Conservation (phyloP, 1,140 invertebrate genomes). For the Tetramorium simillimum region DNA sequence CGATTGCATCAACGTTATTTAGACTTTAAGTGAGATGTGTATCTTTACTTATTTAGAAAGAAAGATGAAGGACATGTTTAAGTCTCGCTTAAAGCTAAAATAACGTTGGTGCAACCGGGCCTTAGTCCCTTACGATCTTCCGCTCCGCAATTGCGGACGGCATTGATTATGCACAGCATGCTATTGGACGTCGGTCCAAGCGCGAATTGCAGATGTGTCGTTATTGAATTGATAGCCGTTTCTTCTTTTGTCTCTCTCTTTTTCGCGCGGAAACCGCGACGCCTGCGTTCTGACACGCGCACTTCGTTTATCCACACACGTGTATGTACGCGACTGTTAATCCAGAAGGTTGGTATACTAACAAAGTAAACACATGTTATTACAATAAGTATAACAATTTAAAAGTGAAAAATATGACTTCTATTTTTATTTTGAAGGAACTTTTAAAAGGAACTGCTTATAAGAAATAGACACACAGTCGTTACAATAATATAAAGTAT, state of each 20-base stretch:
- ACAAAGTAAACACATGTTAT: neutral
- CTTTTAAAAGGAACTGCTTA: neutral
- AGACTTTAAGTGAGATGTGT: too few species aligned
- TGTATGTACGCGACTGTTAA: neutral
- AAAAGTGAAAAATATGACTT: neutral
- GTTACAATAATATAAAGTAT: neutral
- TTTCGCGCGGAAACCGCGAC: neutral
- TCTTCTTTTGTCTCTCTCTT: neutral
- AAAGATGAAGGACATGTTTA: too few species aligned
- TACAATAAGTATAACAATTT: neutral
- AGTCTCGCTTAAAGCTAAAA: too few species aligned
- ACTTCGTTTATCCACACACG: neutral
- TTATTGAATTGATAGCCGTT: neutral
- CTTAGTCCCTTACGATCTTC: neutral
- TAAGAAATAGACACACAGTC: neutral
- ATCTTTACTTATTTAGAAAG: too few species aligned
- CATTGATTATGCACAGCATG: conserved; percentile 6
- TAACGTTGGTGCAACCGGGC: too few species aligned
- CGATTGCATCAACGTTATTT: neutral
- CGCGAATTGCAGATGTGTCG: neutral
- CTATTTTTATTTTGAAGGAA: neutral
- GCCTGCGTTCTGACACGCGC: neutral
- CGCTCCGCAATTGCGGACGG: neutral
- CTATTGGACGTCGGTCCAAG: neutral
- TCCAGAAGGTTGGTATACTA: neutral